Conservation (phyloP, 2,113 vertebrate species). For the Ellobius talpinus region DNA sequence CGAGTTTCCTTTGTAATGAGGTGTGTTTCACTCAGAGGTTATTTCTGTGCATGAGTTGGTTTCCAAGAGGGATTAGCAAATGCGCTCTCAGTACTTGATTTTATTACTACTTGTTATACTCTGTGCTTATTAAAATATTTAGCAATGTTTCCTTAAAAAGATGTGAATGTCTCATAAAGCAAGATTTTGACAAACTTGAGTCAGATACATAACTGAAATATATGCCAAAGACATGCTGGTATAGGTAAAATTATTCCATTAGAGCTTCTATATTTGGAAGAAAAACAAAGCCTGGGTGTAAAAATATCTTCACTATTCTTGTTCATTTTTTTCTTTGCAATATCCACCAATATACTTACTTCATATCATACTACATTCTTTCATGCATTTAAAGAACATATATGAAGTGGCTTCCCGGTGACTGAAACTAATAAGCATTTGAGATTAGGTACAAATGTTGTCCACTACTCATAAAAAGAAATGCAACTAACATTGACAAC, state of each 20-base stretch:
- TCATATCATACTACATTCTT: background rate
- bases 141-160: background rate
- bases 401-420: background rate
- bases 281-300: background rate
- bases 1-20: background rate
- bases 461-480: background rate
- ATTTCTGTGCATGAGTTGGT: background rate
- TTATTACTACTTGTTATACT: background rate
- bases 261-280: slow-evolving; percentile 10
- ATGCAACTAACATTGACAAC: background rate
- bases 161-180: background rate
- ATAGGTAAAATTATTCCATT: slow-evolving; percentile 12
- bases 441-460: background rate
- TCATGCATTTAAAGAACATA: background rate
- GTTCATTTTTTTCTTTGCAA: slow-evolving; percentile 30
- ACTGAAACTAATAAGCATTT: background rate
- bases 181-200: background rate
- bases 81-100: background rate
- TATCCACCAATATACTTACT: background rate
- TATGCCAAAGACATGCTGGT: background rate
- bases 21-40: background rate
- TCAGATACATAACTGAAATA: background rate
- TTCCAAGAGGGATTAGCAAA: background rate
- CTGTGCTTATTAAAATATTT: slow-evolving; percentile 29
- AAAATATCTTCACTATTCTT: background rate